These are phyloP conservation scores for Drosophila mercatorum DNA, from an alignment of 2,888 invertebrate species.

Conservation along the genomic window DNA sequence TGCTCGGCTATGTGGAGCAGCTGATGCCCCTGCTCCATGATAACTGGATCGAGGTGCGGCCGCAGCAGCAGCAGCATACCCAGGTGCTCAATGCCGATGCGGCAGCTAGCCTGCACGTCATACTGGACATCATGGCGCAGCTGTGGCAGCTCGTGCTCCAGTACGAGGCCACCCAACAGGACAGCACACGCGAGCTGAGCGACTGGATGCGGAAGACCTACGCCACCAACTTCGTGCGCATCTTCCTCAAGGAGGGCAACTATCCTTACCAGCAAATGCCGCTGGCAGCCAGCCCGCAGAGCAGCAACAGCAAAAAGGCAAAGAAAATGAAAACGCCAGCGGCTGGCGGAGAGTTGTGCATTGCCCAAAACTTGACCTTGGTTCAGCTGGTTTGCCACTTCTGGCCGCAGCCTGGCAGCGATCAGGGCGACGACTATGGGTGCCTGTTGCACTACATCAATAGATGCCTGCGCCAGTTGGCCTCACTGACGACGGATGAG, in stretches of 20 bases:
- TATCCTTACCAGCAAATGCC: constrained; percentile 82
- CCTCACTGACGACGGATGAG: constrained; percentile 48
- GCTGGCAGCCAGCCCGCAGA: neutral
- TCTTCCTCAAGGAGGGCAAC: constrained; percentile 82
- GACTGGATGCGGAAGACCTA: constrained; percentile 86
- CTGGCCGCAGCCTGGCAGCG: constrained; percentile 44
- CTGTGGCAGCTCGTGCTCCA: constrained; percentile 86
- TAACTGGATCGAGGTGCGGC: constrained; percentile 92
- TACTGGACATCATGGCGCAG: constrained; percentile 87
- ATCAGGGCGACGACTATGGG: constrained; percentile 40
- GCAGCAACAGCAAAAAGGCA: constrained; percentile 22
- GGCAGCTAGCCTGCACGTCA: constrained; percentile 87
- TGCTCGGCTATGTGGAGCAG: constrained; percentile 88
- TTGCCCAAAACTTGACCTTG: constrained; percentile 86
- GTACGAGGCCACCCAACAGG: constrained; percentile 64
- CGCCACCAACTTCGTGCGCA: constrained; percentile 86
- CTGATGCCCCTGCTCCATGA: constrained; percentile 92
- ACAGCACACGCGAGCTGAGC: constrained; percentile 84
- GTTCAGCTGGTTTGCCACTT: constrained; percentile 86
- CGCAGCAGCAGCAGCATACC: constrained; percentile 78
- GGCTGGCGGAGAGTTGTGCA: constrained; percentile 84
- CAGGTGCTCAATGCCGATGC: constrained; percentile 87
- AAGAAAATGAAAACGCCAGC: constrained; percentile 46
- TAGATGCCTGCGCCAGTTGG: constrained; percentile 46
- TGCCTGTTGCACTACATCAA: constrained; percentile 49